phyloP scores from a whole-genome alignment of 2,113 vertebrate species.

The Clarias gariepinus region DNA sequence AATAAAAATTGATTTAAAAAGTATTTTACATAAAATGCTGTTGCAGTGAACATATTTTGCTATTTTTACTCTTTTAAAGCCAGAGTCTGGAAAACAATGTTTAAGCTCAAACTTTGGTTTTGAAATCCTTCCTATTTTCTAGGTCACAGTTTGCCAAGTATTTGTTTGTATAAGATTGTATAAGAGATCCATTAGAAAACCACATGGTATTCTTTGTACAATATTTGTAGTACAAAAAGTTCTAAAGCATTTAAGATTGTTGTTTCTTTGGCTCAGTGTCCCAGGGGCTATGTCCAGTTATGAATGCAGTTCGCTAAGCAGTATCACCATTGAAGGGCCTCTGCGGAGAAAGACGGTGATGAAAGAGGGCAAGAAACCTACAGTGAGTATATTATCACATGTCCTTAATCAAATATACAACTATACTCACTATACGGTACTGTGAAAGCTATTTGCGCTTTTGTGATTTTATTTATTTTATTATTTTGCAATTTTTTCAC shows the following conservation, averaged over 20 bases:
- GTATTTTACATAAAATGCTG: too few species aligned
- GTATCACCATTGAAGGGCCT: constrained; percentile 87
- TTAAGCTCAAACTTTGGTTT: too few species aligned
- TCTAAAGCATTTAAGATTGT: neutral
- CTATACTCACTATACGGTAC: neutral
- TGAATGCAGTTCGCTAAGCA: constrained; percentile 70
- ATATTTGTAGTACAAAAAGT: neutral
- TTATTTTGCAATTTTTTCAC: too few species aligned
- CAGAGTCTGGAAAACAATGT: too few species aligned
- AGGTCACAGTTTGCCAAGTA: too few species aligned
- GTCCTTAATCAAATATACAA: neutral
- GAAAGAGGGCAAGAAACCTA: constrained; percentile 92
- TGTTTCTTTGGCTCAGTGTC: constrained; percentile 66
- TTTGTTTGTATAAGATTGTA: neutral
- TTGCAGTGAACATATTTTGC: too few species aligned
- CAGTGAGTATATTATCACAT: constrained; percentile 68
- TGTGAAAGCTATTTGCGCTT: neutral
- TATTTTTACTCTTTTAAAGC: too few species aligned
- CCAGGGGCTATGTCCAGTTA: constrained; percentile 78
- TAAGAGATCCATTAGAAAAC: neutral
- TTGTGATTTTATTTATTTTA: too few species aligned
- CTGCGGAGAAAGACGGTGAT: constrained; percentile 88
- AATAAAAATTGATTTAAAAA: too few species aligned
- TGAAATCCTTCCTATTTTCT: too few species aligned
- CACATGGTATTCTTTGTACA: neutral